These are phyloP conservation scores for Arvicanthis niloticus DNA, from an alignment of 2,113 vertebrate species.

Conservation along the genomic window DNA sequence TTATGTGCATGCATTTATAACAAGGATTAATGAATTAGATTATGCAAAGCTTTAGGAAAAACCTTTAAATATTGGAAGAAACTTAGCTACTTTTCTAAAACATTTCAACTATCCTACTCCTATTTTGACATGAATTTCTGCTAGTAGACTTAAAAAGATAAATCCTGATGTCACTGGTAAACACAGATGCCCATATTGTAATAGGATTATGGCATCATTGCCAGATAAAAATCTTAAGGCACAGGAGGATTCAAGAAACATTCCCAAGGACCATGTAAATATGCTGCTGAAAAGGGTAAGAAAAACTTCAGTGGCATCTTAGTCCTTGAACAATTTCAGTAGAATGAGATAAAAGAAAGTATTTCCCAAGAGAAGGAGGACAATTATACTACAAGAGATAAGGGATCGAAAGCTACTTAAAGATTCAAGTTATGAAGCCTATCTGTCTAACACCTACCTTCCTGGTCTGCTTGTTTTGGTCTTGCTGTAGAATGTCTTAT, in stretches of 20 bases:
- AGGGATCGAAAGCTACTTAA: background rate
- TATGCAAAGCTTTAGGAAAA: conserved; percentile 19
- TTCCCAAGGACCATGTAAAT: background rate
- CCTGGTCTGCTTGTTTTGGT: background rate
- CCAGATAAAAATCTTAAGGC: background rate
- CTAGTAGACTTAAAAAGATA: conserved; percentile 28
- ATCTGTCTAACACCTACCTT: background rate
- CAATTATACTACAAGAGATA: background rate
- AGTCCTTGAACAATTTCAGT: background rate
- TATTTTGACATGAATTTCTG: conserved; percentile 39
- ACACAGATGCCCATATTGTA: conserved; percentile 49
- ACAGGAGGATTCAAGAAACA: background rate
- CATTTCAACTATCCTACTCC: background rate
- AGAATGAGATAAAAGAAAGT: background rate
- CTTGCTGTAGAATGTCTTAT: background rate
- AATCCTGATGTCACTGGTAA: conserved; percentile 55
- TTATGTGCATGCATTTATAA: background rate
- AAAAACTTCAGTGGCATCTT: background rate
- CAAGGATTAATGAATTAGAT: background rate
- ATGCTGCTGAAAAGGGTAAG: too few relatives aligned
- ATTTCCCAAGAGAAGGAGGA: background rate
- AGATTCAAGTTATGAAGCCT: background rate
- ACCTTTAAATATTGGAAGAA: conserved; percentile 39
- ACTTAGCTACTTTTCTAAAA: conserved; percentile 20
- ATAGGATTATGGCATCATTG: conserved; percentile 50